Conservation (phyloP, 1,140 invertebrate genomes). For the Acromyrmex echinatior region DNA sequence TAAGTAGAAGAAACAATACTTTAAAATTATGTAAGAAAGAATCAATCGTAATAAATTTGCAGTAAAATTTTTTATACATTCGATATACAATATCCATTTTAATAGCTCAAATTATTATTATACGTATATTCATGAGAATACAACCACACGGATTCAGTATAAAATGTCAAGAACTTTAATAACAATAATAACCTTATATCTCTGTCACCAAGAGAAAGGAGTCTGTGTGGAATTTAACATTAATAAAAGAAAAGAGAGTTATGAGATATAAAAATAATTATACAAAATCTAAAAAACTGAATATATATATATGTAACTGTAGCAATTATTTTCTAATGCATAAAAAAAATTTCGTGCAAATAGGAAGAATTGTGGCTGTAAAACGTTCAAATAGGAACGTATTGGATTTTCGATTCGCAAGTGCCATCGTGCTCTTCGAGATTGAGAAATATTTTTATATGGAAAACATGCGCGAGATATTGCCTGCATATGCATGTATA, state of each 20-base stretch:
- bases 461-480: constrained; percentile 41
- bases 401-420: constrained; percentile 45
- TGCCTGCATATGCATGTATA: constrained; percentile 27
- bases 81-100: not conserved
- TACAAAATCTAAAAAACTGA: constrained; percentile 4
- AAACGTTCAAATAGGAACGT: constrained; percentile 10
- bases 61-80: not conserved
- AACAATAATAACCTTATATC: not conserved
- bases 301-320: not conserved
- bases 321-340: constrained; percentile 31
- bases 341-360: not conserved
- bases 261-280: not conserved
- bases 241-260: not conserved
- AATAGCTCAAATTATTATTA: not conserved
- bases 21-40: constrained; percentile 1
- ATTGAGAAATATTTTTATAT: constrained; percentile 56
- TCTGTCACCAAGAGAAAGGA: not conserved
- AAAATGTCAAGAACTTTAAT: constrained; percentile 14
- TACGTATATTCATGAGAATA: not conserved
- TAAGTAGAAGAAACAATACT: not conserved
- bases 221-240: not conserved
- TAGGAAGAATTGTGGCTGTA: not conserved
- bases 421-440: not conserved
- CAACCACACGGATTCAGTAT: not conserved
- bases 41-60: not conserved